phyloP scores from a whole-genome alignment of 1,140 invertebrate species.

The Drosophila kepulauana region DNA sequence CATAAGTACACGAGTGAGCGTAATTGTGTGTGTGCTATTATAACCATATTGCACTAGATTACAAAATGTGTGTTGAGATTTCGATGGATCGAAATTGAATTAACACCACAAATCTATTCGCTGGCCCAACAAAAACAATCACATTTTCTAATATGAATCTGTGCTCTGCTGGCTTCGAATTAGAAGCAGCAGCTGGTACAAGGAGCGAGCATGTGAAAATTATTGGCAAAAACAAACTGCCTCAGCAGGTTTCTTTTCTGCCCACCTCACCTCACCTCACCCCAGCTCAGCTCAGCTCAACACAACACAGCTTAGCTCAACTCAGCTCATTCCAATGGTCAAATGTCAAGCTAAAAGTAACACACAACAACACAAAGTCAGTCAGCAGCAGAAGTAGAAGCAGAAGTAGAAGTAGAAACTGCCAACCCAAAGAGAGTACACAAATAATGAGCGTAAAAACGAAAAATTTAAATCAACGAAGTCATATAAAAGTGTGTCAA shows the following conservation, averaged over 20 bases:
- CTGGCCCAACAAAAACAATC: conserved; percentile 27
- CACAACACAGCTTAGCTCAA: not conserved
- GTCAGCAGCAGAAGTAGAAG: conserved; percentile 39
- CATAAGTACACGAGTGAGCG: too few species aligned
- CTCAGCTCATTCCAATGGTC: conserved; percentile 57
- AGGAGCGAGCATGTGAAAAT: conserved; percentile 32
- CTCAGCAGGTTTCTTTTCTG: conserved; percentile 10
- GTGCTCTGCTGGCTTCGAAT: conserved; percentile 15
- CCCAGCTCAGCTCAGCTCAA: not conserved
- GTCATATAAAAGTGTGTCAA: conserved; percentile 85
- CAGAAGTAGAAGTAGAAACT: conserved; percentile 42
- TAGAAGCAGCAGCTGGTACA: conserved; percentile 45
- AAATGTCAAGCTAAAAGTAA: conserved; percentile 61
- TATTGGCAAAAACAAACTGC: conserved; percentile 36
- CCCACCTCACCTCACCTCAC: not conserved
- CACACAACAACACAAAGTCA: conserved; percentile 30
- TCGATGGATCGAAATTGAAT: conserved; percentile 61
- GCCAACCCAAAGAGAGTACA: conserved; percentile 26
- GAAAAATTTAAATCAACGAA: conserved; percentile 82
- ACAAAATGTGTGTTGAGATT: conserved; percentile 25
- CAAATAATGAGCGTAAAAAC: conserved; percentile 61
- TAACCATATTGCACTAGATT: conserved; percentile 59
- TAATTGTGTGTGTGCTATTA: conserved; percentile 33
- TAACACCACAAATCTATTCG: conserved; percentile 60
- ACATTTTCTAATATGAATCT: conserved; percentile 45